phyloP scores from a whole-genome alignment of 1,140 invertebrate species.

The Saxidomus purpurata region DNA sequence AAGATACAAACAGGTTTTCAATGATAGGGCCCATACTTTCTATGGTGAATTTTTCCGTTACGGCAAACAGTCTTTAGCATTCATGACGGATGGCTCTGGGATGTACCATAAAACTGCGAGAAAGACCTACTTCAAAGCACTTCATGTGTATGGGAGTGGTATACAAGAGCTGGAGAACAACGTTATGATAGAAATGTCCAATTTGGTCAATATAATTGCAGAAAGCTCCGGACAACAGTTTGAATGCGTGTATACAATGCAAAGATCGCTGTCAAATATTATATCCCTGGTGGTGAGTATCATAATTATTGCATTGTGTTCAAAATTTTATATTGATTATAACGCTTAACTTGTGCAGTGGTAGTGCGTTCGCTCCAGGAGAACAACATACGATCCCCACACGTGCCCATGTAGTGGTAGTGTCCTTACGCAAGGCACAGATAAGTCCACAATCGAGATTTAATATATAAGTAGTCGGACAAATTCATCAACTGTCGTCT shows the following conservation, averaged over 20 bases:
- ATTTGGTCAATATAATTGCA: background rate
- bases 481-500: too few relatives aligned
- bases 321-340: too few relatives aligned
- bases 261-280: slow-evolving; percentile 7
- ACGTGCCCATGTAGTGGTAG: too few relatives aligned
- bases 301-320: too few relatives aligned
- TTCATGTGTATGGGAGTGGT: slow-evolving; percentile 15
- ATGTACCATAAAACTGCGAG: background rate
- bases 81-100: background rate
- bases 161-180: background rate
- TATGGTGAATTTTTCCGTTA: slow-evolving; percentile 2
- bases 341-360: too few relatives aligned
- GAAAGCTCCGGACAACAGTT: background rate
- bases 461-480: too few relatives aligned
- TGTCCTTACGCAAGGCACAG: too few relatives aligned
- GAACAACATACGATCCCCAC: too few relatives aligned
- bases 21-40: background rate
- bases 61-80: background rate
- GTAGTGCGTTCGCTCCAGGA: too few relatives aligned
- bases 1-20: background rate
- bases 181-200: background rate
- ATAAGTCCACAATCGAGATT: too few relatives aligned
- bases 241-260: background rate
- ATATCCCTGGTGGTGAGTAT: slow-evolving; percentile 6
- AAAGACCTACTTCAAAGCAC: background rate